Conservation (phyloP, 2,113 vertebrate species). For the Aspiorhynchus laticeps region DNA sequence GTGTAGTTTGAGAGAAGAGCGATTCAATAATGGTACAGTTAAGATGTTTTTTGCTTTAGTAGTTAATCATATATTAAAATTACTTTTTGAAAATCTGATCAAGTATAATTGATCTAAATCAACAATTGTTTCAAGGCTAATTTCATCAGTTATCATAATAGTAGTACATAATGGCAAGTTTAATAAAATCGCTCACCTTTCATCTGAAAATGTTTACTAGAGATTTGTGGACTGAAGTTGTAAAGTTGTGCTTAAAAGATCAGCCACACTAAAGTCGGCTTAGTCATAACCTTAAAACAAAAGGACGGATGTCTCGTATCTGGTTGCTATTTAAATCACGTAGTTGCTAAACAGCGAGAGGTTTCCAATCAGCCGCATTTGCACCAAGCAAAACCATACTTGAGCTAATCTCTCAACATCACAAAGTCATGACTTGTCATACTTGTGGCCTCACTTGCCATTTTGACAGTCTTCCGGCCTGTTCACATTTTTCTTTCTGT, state of each 20-base stretch:
- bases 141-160: no score
- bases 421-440: conserved; percentile 75
- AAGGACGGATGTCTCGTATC: conserved; percentile 3
- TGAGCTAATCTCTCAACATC: conserved; percentile 65
- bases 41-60: not conserved
- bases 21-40: not conserved
- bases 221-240: not conserved
- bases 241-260: not conserved
- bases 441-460: conserved; percentile 66
- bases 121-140: no score
- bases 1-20: conserved; percentile 80
- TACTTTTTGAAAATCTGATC: not conserved
- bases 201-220: not conserved
- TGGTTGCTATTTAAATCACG: conserved; percentile 64
- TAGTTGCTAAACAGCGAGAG: conserved; percentile 65
- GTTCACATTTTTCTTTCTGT: conserved; percentile 3
- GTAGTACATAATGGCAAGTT: not conserved
- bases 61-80: not conserved
- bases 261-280: not conserved
- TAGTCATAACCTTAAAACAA: conserved; percentile 32
- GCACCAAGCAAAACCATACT: conserved; percentile 66
- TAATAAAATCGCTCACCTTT: not conserved
- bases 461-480: conserved; percentile 72
- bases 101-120: no score
- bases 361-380: conserved; percentile 65